Conservation (phyloP, 2,113 vertebrate genomes). For the zebrafish (Danio rerio) region DNA sequence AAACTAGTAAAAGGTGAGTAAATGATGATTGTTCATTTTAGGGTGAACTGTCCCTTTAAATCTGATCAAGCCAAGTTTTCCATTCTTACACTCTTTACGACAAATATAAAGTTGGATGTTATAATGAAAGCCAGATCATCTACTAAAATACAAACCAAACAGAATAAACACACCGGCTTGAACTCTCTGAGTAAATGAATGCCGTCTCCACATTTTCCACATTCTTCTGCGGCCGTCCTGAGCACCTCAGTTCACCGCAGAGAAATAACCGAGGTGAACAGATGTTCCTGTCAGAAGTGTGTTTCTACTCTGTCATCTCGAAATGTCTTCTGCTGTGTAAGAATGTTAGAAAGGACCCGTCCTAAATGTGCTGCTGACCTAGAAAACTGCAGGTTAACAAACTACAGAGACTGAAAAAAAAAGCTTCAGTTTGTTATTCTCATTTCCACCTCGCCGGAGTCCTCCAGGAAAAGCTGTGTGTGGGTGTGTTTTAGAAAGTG, state of each 20-base stretch:
- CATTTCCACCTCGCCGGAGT: not conserved
- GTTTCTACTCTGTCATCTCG: not conserved
- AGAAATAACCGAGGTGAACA: conserved; percentile 15
- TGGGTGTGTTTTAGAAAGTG: not conserved
- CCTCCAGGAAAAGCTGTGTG: not conserved
- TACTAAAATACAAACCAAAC: not conserved
- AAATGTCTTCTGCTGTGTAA: not conserved
- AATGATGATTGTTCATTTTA: too few species aligned
- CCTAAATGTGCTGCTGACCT: not conserved
- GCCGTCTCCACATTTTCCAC: conserved; percentile 9
- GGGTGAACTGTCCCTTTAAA: not conserved
- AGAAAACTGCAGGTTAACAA: not conserved
- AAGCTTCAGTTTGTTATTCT: not conserved
- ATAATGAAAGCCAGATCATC: not conserved
- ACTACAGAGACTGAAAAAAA: not conserved
- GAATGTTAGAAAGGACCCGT: not conserved
- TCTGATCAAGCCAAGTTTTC: not conserved
- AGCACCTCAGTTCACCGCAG: not conserved
- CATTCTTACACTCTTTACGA: not conserved
- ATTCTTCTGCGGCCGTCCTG: not conserved
- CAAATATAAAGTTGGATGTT: not conserved
- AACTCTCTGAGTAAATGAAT: not conserved
- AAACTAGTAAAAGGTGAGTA: too few species aligned
- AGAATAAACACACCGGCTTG: not conserved
- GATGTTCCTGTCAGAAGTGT: conserved; percentile 4